Conservation (phyloP, 2,113 vertebrate genomes). For the Marmota flaviventris region DNA sequence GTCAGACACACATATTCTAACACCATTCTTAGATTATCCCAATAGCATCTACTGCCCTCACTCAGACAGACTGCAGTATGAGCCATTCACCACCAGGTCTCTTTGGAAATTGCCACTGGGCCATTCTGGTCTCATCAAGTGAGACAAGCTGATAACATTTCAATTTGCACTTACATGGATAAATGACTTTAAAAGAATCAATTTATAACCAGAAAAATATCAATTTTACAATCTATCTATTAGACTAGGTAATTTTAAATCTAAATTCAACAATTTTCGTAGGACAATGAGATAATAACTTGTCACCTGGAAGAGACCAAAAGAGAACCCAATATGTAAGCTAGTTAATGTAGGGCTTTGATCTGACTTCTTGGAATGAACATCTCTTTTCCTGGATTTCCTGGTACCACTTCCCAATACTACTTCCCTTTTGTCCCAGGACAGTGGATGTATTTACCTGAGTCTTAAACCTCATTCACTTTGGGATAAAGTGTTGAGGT, state of each 20-base stretch:
- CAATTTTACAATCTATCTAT: not conserved
- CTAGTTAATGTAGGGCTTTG: not conserved
- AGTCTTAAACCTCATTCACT: not conserved
- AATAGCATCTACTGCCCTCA: not conserved
- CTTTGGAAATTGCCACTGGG: not conserved
- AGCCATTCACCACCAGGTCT: not conserved
- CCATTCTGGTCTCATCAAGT: not conserved
- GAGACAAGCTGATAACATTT: not conserved
- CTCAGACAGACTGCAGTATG: not conserved
- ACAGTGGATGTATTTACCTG: not conserved
- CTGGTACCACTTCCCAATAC: not conserved
- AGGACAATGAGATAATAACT: not conserved
- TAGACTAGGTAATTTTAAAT: not conserved
- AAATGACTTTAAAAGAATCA: slow-evolving; percentile 18
- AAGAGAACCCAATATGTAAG: not conserved
- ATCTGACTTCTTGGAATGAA: not conserved
- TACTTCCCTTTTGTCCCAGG: not conserved
- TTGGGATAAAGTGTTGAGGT: not conserved
- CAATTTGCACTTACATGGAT: not conserved
- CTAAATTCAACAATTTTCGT: not conserved
- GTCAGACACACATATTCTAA: not conserved
- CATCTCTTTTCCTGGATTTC: not conserved
- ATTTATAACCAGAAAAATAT: not conserved
- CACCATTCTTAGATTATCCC: not conserved
- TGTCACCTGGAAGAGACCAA: not conserved